Base-by-base conservation (phyloP, 1,140 invertebrate genomes). In the Tenebrio molitor region DNA sequence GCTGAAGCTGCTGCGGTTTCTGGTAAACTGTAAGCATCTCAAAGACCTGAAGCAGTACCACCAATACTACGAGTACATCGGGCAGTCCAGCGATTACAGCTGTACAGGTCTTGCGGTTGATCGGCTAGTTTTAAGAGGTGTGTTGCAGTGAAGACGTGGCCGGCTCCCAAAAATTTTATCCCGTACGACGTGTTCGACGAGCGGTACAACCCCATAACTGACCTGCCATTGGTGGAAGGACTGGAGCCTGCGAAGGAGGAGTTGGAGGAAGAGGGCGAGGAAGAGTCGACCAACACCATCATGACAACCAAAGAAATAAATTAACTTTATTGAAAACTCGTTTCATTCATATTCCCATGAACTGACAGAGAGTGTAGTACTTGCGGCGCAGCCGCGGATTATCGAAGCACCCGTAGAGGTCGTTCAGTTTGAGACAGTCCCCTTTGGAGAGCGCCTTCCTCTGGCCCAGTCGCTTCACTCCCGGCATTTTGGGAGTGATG, bases 381-480 rank as follows among this genome's bases (percentile, higher is more conserved):
- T 89, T 90, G 74, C 87, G 84, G 8, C 84, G 82, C 34, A 83
- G 83, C 53, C 78, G 78, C 1, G 85, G 84, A 72, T 84, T 84
- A 39, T 86, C 84, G 1, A 91, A 81, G 77, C 91, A 92, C 1
- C 88, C 88, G 73, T 92, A 92, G 1, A 91, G 79, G 73, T 90
- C 87, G 76, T 92, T 92, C 1, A 92, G 84, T 83, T 92, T 92
- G 8, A 91, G 80, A 78, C 91, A 92, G 76, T 92, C 91, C 2
- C 88, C 88, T 80, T 89, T 86, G 41, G 88, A 89, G 72, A 91
- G 81, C 58, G 84, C 86, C 76, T 85, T 86, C 42, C 89, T 81
- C 78, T 91, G 89, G 3, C 89, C 89, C 0, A 91, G 77, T 36
- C 71, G 82, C 15, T 83, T 85, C 2, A 80, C 82, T 4, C 82